Conservation (phyloP, 1,140 invertebrate species). For the Cylas formicarius region DNA sequence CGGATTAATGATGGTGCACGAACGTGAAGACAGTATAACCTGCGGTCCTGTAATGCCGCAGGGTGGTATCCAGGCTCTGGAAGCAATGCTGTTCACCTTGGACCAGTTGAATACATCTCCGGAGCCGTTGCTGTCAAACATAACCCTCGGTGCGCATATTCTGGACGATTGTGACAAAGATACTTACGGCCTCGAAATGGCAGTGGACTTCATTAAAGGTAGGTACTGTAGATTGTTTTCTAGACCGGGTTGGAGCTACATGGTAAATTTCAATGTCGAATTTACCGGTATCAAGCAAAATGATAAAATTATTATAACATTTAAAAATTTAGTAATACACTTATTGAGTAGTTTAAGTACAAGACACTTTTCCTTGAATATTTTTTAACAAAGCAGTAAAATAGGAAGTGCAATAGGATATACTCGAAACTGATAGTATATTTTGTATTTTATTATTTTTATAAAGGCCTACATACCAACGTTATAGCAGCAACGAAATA, state of each 20-base stretch:
- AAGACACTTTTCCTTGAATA: no score
- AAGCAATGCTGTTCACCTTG: constrained; percentile 87
- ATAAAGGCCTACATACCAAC: no score
- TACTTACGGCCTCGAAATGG: constrained; percentile 92
- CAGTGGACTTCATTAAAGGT: constrained; percentile 97
- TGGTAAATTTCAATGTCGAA: neutral
- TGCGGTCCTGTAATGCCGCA: constrained; percentile 93
- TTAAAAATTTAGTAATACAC: no score
- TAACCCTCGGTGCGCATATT: constrained; percentile 79
- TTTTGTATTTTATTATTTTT: no score
- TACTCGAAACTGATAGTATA: no score
- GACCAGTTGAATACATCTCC: constrained; percentile 69
- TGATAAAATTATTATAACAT: no score
- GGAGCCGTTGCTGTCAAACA: constrained; percentile 61
- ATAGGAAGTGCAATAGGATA: no score
- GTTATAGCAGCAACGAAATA: no score
- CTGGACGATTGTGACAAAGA: constrained; percentile 95
- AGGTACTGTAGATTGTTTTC: constrained; percentile 36
- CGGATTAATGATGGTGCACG: constrained; percentile 93
- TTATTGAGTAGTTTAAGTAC: no score
- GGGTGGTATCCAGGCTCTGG: constrained; percentile 83
- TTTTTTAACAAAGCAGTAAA: no score
- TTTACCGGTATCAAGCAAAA: neutral
- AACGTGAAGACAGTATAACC: constrained; percentile 71
- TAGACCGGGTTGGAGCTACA: neutral